Base-by-base conservation (phyloP, 2,113 vertebrate species). In the Bostrychus sinensis region DNA sequence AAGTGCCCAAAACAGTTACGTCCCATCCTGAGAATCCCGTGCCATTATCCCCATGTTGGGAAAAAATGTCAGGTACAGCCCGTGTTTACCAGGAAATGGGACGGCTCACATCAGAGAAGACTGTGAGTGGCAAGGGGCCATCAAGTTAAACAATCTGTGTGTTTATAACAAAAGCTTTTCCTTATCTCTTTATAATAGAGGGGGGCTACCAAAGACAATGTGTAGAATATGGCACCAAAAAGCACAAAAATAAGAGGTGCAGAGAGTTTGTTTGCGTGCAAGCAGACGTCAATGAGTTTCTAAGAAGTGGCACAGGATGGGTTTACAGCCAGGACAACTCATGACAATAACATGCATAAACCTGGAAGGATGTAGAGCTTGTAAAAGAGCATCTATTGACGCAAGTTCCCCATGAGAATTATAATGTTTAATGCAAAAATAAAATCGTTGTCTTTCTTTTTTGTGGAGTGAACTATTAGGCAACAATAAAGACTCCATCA, bases 21-120 rank as follows among this genome's bases (percentile, higher is more conserved):
- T 91, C 88, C 79, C 84, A 91, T 92, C 92, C 92, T 89, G 85
- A 88, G 85, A 75, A 85, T 86, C 84, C 88, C 78, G 62, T 88
- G 81, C 86, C 80, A 87, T 83, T 84, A 82, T 88, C 89, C 85
- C 85, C 82, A 56, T 77, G 84, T 77, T 79, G 71, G 81, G 87
- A 75, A 83, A 87, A 79, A 76, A 78, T 78, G 77, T 81, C 78
- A 88, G 80, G 82, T 89, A 82, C 71, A 68, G 63, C 25, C 75
- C 53, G 42, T 90, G 89, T 91, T 91, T 92, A 86, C 86, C 90
- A 93, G 89, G 92, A 93, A 92, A 89, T 73, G 83, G 78, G 45
- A 77, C 1, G n/a, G 45, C 25, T 81, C 42, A 85, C 81, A 83
- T 89, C 79, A 85, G 77, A 90, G 80, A 61, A 56, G 46, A 77